Evolutionary conservation across 2,113 vertebrate genomes (phyloP).

Genomic region (Ictalurus furcatus): DNA sequence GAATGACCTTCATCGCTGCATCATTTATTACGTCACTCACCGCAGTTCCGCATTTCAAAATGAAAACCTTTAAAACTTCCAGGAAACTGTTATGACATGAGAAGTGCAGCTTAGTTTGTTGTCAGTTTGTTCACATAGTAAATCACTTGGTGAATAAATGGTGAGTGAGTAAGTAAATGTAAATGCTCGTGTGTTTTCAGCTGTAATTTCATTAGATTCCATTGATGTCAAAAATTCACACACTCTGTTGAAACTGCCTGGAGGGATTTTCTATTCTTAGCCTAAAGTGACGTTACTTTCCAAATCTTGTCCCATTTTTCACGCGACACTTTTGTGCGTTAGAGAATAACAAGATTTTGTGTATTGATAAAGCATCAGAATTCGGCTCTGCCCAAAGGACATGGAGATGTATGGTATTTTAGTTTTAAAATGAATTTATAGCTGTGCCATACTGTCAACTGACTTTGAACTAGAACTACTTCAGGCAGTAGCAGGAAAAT

Average conservation of each 20-base stretch:
- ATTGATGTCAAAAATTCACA: not conserved
- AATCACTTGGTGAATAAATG: slow-evolving; percentile 22
- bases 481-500: not conserved
- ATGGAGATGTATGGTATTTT: not conserved
- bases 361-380: not conserved
- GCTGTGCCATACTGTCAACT: not conserved
- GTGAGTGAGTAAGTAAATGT: slow-evolving; percentile 4
- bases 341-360: not conserved
- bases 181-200: not conserved
- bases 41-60: not conserved
- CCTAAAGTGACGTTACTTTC: not conserved
- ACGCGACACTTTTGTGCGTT: not conserved
- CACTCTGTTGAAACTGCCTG: not conserved
- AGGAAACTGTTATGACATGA: not conserved
- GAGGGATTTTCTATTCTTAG: slow-evolving; percentile 33
- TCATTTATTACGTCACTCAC: not conserved
- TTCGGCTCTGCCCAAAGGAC: not conserved
- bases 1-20: not conserved
- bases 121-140: slow-evolving; percentile 21
- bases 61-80: not conserved
- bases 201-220: not conserved
- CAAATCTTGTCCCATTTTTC: not conserved
- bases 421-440: not conserved
- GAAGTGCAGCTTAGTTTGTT: not conserved
- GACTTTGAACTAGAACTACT: not conserved